Evolutionary conservation across 2,113 vertebrate genomes (phyloP).

Genomic region (Chaenocephalus aceratus): DNA sequence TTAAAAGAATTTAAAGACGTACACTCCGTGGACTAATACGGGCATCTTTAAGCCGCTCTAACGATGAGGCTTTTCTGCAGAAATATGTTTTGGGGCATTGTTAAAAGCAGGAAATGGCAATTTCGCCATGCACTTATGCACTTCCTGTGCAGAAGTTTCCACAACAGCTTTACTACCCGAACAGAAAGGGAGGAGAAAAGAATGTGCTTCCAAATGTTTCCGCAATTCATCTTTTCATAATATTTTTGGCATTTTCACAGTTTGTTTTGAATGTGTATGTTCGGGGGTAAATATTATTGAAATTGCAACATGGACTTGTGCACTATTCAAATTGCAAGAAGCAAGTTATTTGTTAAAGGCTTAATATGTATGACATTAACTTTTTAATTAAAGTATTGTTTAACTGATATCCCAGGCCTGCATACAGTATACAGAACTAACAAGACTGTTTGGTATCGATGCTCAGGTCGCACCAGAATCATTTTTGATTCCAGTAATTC

Average conservation of each 20-base stretch:
- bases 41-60: conserved; percentile 28
- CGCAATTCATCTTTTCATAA: conserved; percentile 2
- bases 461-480: too few relatives aligned
- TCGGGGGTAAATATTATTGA: too few relatives aligned
- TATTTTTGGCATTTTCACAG: neutral
- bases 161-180: conserved; percentile 43
- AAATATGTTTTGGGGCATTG: conserved; percentile 74
- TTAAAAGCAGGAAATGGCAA: conserved; percentile 75
- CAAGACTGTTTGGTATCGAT: too few relatives aligned
- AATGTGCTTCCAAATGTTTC: neutral
- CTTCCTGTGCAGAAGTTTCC: conserved; percentile 68
- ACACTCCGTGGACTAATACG: conserved; percentile 27
- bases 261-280: neutral
- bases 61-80: conserved; percentile 31
- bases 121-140: conserved; percentile 60
- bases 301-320: too few relatives aligned
- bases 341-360: too few relatives aligned
- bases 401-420: too few relatives aligned
- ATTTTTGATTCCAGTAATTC: too few relatives aligned
- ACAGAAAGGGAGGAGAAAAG: neutral
- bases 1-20: conserved; percentile 39
- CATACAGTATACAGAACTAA: too few relatives aligned
- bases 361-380: too few relatives aligned
- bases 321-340: too few relatives aligned
- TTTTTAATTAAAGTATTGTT: too few relatives aligned